Percentiles rank a stretch among this genome's conserved stretches.
Evolutionary conservation across 2,888 invertebrate species (phyloP).

Genomic region (Agrenia bidenticulata): DNA sequence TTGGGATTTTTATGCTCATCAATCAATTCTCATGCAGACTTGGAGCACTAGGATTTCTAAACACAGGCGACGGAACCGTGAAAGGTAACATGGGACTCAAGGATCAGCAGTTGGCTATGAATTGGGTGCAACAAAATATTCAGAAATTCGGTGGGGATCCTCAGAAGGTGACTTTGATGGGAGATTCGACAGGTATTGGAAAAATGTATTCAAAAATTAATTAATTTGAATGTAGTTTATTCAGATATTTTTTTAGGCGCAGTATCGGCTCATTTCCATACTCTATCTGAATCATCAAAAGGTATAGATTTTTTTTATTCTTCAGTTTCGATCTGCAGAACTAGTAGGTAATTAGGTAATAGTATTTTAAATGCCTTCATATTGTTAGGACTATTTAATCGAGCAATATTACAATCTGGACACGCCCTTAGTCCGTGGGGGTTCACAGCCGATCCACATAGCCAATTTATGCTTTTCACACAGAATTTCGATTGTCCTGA

Average conservation of each 20-base stretch:
- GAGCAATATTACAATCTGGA: slow-evolving; percentile 26
- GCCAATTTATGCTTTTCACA: neutral
- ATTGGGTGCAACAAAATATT: slow-evolving; percentile 33
- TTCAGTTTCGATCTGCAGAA: too few relatives aligned
- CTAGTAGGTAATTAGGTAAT: too few relatives aligned
- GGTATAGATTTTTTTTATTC: too few relatives aligned
- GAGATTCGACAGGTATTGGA: slow-evolving; percentile 12
- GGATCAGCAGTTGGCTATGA: slow-evolving; percentile 31
- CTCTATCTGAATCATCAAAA: slow-evolving; percentile 16
- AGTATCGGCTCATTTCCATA: slow-evolving; percentile 23
- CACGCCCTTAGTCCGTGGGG: slow-evolving; percentile 20
- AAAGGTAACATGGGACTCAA: slow-evolving; percentile 36
- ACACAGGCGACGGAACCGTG: slow-evolving; percentile 5
- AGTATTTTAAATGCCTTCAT: too few relatives aligned
- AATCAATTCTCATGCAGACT: neutral
- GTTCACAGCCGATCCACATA: slow-evolving; percentile 3
- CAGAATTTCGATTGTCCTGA: neutral
- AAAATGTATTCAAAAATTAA: too few relatives aligned
- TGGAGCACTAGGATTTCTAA: slow-evolving; percentile 18
- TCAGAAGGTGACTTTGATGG: slow-evolving; percentile 15
- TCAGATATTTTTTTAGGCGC: slow-evolving; percentile 14
- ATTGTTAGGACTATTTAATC: slow-evolving; percentile 9
- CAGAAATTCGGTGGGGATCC: slow-evolving; percentile 33
- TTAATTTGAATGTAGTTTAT: too few relatives aligned
- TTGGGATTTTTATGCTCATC: too few relatives aligned